phyloP scores from a whole-genome alignment of 2,113 vertebrate genomes.

The Pitta sordida region DNA sequence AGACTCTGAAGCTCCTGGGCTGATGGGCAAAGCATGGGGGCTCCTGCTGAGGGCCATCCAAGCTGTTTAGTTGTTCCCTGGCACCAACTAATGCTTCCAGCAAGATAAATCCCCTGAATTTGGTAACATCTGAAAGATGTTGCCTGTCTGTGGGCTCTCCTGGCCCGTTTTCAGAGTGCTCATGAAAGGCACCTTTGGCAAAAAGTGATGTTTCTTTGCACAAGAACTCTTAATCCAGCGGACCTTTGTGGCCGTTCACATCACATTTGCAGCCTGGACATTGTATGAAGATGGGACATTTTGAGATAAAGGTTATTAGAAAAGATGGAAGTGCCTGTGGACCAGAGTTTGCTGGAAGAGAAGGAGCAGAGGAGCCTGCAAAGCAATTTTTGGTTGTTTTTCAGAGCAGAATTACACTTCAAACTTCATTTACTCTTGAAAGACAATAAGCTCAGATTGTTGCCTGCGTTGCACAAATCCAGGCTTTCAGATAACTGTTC shows the following conservation, averaged over 20 bases:
- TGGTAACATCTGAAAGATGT: background rate
- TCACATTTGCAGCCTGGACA: background rate
- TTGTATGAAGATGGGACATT: background rate
- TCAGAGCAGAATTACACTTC: background rate
- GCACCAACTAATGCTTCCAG: background rate
- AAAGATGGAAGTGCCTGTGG: background rate
- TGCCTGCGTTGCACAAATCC: background rate
- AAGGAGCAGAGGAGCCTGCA: background rate
- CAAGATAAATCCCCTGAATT: background rate
- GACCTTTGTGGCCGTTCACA: fast-evolving
- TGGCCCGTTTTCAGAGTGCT: background rate
- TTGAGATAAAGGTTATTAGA: background rate
- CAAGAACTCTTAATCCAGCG: background rate
- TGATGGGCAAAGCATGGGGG: fast-evolving
- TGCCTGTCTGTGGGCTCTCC: background rate
- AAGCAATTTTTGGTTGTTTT: background rate
- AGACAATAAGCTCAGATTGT: background rate
- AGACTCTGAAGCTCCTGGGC: background rate
- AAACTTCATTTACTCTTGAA: background rate
- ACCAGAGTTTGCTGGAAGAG: background rate
- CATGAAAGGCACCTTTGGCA: background rate
- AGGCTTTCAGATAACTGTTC: background rate
- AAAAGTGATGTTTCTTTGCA: background rate
- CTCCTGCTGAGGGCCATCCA: background rate
- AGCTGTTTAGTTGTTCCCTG: background rate